Base-by-base conservation (phyloP, 2,113 vertebrate species). In the Elgaria multicarinata region DNA sequence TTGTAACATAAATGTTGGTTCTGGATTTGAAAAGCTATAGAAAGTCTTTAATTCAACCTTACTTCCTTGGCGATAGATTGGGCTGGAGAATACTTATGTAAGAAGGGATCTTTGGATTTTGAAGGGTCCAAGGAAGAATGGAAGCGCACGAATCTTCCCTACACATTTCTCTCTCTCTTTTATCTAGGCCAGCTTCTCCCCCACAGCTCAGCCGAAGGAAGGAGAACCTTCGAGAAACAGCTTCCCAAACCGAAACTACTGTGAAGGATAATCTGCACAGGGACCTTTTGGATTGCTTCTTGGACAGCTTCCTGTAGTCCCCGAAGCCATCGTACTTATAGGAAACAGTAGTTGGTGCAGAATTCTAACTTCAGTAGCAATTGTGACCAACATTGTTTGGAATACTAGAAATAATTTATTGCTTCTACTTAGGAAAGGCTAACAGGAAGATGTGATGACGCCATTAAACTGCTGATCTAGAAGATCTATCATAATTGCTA, bases 261-360 rank as follows among this genome's bases (percentile, higher is more conserved):
- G 1, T 50, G 16, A 83, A 87, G 6, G 46, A 69, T 28, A 64
- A 88, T n/a, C 62, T 86, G 26, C 72, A 67, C 16, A 33, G 24
- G 44, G 80, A 93, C 46, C 44, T 89, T 26, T 81, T 89, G 31
- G 87, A 81, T 6, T 85, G 8, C 2, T 92, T 92, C 44, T 22
- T 86, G 36, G 87, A 91, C 58, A 71, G 77, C 39, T 92, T 72
- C 67, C 66, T 62, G 58, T 62, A 62, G 58, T 75, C 44, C 92
- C 72, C n/a, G 69, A 1, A 50, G 33, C 62, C 9, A 16, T 22
- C 1, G 31, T 62, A 4, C 26, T 77, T 53, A 4, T 36, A 46
- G 33, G 62, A 71, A 87, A 36, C 28, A 6, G 22, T 36, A 75
- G 28, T 72, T 58, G 46, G 12, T n/a, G 16, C 6, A n/a, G 9